Percentiles rank a stretch among this genome's conserved stretches.
Evolutionary conservation across 2,113 vertebrate species (phyloP).

Genomic region (Vimba vimba): DNA sequence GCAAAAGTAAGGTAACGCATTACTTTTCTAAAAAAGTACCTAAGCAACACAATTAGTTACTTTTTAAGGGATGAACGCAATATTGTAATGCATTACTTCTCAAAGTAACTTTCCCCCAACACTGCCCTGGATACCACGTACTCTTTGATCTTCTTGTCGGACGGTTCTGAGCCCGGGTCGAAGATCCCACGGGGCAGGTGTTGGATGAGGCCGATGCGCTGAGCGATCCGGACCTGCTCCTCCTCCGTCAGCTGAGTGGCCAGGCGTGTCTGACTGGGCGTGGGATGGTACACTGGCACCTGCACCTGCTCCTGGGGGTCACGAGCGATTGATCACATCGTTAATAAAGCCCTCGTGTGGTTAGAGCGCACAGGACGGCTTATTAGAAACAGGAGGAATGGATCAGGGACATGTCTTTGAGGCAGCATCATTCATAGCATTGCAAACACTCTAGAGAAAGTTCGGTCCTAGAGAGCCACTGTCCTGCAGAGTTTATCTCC

Average conservation of each 20-base stretch:
- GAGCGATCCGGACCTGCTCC: conserved; percentile 75
- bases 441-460: neutral
- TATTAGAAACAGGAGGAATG: neutral
- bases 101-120: too few relatives aligned
- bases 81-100: too few relatives aligned
- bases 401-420: neutral
- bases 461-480: too few relatives aligned
- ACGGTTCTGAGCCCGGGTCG: conserved; percentile 66
- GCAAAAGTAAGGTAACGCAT: too few relatives aligned
- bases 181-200: conserved; percentile 76
- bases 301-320: conserved; percentile 66
- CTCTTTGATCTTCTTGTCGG: conserved; percentile 76
- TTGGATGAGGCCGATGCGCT: conserved; percentile 77
- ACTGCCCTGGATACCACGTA: conserved; percentile 52
- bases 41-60: too few relatives aligned
- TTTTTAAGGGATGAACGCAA: too few relatives aligned
- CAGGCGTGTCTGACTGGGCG: conserved; percentile 70
- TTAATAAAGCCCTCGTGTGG: neutral
- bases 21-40: too few relatives aligned
- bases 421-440: neutral
- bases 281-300: conserved; percentile 75
- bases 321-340: neutral
- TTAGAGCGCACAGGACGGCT: neutral
- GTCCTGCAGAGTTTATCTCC: too few relatives aligned
- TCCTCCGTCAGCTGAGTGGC: conserved; percentile 77